Percentiles rank a stretch among this genome's conserved stretches.
Evolutionary conservation across 92 coral and sea anemone genomes (phyloP).

Genomic region (Nematostella vectensis): DNA sequence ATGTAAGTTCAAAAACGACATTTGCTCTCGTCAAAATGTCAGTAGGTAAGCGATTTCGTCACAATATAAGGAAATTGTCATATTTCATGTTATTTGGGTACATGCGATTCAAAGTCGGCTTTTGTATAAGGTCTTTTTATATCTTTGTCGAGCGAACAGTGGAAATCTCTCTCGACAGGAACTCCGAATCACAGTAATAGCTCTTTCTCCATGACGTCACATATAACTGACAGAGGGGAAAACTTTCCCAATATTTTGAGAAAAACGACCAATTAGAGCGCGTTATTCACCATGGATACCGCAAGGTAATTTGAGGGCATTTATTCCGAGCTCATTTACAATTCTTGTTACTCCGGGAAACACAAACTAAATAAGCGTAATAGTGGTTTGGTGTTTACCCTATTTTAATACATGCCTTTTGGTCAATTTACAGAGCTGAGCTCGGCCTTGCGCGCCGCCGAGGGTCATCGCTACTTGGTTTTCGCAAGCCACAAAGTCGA

Average conservation of each 20-base stretch:
- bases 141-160: neutral
- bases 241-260: conserved; percentile 27
- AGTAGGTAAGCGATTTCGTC: too few relatives aligned
- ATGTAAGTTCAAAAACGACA: too few relatives aligned
- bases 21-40: too few relatives aligned
- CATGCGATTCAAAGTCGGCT: too few relatives aligned
- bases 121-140: too few relatives aligned
- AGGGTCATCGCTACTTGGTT: too few relatives aligned
- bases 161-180: neutral
- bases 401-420: conserved; percentile 33
- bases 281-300: conserved; percentile 33
- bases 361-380: conserved; percentile 28
- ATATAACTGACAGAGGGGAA: conserved; percentile 9
- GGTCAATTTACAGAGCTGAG: conserved; percentile 10
- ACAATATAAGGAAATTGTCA: too few relatives aligned
- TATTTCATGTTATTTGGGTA: too few relatives aligned
- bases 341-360: conserved; percentile 68
- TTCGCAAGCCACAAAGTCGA: too few relatives aligned
- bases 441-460: too few relatives aligned
- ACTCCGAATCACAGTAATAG: neutral
- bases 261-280: conserved; percentile 37
- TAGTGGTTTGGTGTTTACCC: conserved; percentile 24
- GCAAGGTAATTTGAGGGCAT: conserved; percentile 39
- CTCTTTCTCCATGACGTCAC: conserved; percentile 21
- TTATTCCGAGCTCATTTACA: conserved; percentile 51